A percentile compares a stretch with the other conserved stretches of the same genome.
phyloP scores from a whole-genome alignment of 2,113 vertebrate genomes.

The Caloenas nicobarica region DNA sequence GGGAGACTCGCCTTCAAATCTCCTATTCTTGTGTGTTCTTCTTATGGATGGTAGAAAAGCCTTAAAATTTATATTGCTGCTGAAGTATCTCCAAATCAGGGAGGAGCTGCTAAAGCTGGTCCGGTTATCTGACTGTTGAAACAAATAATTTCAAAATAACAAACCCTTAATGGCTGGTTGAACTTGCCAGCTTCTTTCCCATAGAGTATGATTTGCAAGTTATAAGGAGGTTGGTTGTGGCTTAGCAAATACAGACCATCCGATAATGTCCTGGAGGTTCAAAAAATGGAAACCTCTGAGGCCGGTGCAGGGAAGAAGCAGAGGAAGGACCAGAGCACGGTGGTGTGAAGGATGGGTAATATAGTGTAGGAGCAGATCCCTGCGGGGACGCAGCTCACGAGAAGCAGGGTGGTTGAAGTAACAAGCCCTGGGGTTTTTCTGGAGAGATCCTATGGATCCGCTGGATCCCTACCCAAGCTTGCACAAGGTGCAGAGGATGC shows the following conservation, averaged over 20 bases:
- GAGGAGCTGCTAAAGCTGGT: not conserved
- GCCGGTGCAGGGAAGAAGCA: not conserved
- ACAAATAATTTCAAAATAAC: not conserved
- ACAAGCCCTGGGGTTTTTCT: not conserved
- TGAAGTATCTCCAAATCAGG: not conserved
- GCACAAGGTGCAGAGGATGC: accelerated
- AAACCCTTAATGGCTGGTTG: not conserved
- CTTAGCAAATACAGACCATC: not conserved
- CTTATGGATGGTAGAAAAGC: not conserved
- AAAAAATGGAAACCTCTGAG: not conserved
- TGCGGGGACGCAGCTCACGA: not conserved
- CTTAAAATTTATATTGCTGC: not conserved
- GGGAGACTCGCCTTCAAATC: not conserved
- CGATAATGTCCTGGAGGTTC: not conserved
- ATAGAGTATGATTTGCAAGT: not conserved
- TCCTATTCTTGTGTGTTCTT: not conserved
- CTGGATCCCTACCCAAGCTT: not conserved
- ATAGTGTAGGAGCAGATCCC: not conserved
- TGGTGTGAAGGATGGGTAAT: not conserved
- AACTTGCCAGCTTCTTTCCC: not conserved
- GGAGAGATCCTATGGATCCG: too few relatives aligned
- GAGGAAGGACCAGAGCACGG: not conserved
- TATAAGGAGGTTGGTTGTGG: not conserved
- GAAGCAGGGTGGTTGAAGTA: not conserved
- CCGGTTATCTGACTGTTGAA: not conserved